These are phyloP conservation scores for Himantopus leucocephalus DNA, from an alignment of 2,113 vertebrate genomes.

Conservation along the genomic window DNA sequence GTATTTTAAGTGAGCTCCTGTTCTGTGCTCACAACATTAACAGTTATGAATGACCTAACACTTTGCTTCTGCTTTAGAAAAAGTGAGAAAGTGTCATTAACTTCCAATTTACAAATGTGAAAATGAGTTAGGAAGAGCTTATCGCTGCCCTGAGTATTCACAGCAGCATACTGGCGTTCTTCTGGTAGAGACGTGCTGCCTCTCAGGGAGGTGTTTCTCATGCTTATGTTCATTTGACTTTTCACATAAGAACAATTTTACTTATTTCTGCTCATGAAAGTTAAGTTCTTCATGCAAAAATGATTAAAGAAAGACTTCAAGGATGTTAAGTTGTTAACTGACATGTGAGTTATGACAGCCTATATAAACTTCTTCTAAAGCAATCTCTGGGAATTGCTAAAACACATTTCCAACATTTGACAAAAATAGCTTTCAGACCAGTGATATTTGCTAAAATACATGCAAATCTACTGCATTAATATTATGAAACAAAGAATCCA, in stretches of 20 bases:
- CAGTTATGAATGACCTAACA: background rate
- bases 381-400: conserved; percentile 47
- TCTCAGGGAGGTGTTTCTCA: background rate
- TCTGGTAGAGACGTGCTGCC: background rate
- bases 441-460: conserved; percentile 39
- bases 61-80: background rate
- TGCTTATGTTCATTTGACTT: background rate
- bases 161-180: background rate
- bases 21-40: background rate
- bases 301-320: conserved; percentile 20
- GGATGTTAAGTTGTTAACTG: conserved; percentile 34
- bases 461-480: conserved; percentile 27
- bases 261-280: conserved; percentile 8
- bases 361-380: conserved; percentile 41
- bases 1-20: background rate
- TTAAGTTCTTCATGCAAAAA: background rate
- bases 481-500: conserved; percentile 40
- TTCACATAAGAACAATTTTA: conserved; percentile 10
- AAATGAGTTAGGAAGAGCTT: background rate
- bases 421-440: conserved; percentile 57
- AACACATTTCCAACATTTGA: conserved; percentile 45
- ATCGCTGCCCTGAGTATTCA: background rate
- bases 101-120: background rate
- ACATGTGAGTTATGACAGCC: conserved; percentile 50
- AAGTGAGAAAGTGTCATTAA: background rate